phyloP scores from a whole-genome alignment of 2,888 invertebrate species.

The Megalurothrips usitatus region DNA sequence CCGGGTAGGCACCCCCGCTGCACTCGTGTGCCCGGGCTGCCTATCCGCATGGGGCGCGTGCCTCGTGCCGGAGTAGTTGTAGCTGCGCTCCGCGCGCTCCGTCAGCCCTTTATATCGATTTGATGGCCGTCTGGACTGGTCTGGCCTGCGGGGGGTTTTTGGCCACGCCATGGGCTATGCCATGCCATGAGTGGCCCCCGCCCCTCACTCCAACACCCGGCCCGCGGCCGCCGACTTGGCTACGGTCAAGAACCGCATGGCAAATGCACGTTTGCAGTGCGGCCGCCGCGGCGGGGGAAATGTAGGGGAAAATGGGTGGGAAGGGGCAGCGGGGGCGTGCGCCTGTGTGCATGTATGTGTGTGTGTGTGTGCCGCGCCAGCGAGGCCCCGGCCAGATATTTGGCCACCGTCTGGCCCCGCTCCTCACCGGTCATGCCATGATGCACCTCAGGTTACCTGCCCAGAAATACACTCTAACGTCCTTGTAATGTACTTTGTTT shows the following conservation, averaged over 20 bases:
- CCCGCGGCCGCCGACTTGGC: not conserved
- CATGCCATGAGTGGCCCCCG: constrained; percentile 19
- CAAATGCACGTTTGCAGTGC: too few species aligned
- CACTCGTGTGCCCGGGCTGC: not conserved
- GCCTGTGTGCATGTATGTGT: too few species aligned
- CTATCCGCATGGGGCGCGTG: not conserved
- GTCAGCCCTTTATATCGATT: not conserved
- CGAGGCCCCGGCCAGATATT: not conserved
- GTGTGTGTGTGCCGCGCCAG: not conserved
- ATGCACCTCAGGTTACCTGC: too few species aligned
- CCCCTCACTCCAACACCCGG: constrained; percentile 28
- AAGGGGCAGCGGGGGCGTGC: too few species aligned
- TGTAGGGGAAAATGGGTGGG: too few species aligned
- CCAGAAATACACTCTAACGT: too few species aligned
- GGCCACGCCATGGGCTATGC: constrained; percentile 9
- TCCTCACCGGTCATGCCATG: not conserved
- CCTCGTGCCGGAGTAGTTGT: too few species aligned
- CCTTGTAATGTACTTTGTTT: too few species aligned
- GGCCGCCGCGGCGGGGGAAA: too few species aligned
- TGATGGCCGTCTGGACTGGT: not conserved
- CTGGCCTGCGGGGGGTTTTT: too few species aligned
- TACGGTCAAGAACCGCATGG: too few species aligned
- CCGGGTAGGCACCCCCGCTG: not conserved
- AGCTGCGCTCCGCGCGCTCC: constrained; percentile 30
- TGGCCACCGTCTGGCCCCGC: not conserved